These are phyloP conservation scores for Oryzias woworae DNA, from an alignment of 2,113 vertebrate species.

Conservation along the genomic window DNA sequence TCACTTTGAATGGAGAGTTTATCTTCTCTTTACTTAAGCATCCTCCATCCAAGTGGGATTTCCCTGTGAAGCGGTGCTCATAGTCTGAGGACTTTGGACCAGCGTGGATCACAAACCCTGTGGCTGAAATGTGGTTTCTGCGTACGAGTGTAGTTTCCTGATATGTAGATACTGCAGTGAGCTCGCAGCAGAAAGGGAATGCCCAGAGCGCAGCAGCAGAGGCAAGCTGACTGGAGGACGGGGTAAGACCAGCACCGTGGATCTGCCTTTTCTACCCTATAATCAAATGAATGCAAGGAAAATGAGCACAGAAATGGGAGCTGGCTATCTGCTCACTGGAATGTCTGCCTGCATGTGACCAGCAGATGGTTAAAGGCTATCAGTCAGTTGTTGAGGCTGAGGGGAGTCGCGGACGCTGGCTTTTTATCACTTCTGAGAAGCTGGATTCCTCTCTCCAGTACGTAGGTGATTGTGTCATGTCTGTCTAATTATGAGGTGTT, in stretches of 20 bases:
- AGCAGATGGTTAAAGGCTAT: constrained; percentile 51
- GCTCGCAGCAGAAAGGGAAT: constrained; percentile 58
- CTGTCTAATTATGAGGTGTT: constrained; percentile 67
- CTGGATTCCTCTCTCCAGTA: constrained; percentile 49
- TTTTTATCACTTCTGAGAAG: constrained; percentile 52
- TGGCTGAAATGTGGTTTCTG: constrained; percentile 42
- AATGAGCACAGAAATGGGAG: constrained; percentile 29
- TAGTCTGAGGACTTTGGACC: constrained; percentile 26
- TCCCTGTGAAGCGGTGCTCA: constrained; percentile 9
- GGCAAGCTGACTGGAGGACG: constrained; percentile 42
- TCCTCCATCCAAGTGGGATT: constrained; percentile 28
- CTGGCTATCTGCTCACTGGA: constrained; percentile 61
- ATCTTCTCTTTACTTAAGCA: constrained; percentile 19
- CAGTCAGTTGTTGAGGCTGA: constrained; percentile 22
- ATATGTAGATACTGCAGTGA: constrained; percentile 60
- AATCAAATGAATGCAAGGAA: constrained; percentile 54
- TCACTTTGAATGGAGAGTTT: constrained; percentile 19
- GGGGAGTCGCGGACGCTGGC: constrained; percentile 43
- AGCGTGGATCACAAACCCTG: constrained; percentile 49
- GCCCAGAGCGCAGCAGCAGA: constrained; percentile 30
- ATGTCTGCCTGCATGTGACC: constrained; percentile 60
- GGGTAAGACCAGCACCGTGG: constrained; percentile 63
- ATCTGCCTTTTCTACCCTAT: constrained; percentile 37
- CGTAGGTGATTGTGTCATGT: constrained; percentile 60
- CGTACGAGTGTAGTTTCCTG: constrained; percentile 27